These are phyloP conservation scores for Hormiphora californensis DNA, from an alignment of 37 sponge, comb jelly and placozoan species.

Conservation along the genomic window DNA sequence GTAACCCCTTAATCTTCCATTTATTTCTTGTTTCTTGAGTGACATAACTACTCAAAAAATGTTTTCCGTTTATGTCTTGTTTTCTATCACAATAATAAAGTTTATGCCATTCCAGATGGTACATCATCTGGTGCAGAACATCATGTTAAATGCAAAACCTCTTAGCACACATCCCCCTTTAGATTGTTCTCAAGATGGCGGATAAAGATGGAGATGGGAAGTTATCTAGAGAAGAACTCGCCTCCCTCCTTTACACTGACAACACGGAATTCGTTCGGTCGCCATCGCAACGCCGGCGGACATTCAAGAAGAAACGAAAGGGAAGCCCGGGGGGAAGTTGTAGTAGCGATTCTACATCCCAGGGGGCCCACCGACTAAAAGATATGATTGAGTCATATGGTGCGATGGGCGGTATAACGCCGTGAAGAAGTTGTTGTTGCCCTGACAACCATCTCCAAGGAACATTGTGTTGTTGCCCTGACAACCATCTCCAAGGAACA, in stretches of 20 bases:
- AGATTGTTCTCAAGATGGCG: neutral
- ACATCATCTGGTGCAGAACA: neutral
- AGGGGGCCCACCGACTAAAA: too few relatives aligned
- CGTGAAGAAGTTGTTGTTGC: too few relatives aligned
- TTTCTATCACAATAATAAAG: neutral
- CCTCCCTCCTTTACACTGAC: conserved; percentile 27
- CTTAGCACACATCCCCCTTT: neutral
- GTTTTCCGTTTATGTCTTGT: neutral
- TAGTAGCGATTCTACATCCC: too few relatives aligned
- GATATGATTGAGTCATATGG: too few relatives aligned
- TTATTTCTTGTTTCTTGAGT: too few relatives aligned
- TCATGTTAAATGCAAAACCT: neutral
- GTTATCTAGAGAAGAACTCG: conserved; percentile 2
- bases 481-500: too few relatives aligned
- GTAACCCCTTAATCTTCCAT: too few relatives aligned
- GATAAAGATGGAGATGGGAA: neutral
- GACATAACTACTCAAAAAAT: too few relatives aligned
- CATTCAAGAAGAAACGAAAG: neutral
- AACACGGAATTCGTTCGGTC: neutral
- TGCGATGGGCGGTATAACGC: too few relatives aligned
- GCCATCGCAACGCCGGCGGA: neutral
- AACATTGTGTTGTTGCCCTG: too few relatives aligned
- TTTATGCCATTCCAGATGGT: neutral
- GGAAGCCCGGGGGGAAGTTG: too few relatives aligned
- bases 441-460: too few relatives aligned